Evolutionary conservation across 2,797 vertebrate genomes (phyloP), one percentile per base, ranked within the genome.

Genomic region (Anomalospiza imberbis): DNA sequence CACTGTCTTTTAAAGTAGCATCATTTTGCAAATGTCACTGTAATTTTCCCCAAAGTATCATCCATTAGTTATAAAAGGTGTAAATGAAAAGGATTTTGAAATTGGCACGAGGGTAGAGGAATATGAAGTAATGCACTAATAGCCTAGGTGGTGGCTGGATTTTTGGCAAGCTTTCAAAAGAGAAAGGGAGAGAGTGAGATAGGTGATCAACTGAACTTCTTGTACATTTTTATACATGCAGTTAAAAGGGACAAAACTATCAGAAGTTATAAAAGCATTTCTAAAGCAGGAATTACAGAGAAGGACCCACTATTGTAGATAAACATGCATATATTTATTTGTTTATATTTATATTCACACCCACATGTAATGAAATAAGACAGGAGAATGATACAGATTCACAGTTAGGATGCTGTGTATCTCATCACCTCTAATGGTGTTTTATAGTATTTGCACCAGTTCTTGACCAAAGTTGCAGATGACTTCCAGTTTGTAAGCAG

Each of bases 1-100:
- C 80, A 65, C 40, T 70, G 38, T 94, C 63, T 96, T 97, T 96
- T 95, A 90, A 97, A 96, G 93, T 89, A 93, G 94, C 76, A 92
- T 97, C 63, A 93, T 97, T 97, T 96, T 57, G 54, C 87, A 97
- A 97, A 97, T 96, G 93, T 96, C 89, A 96, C 83, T 88, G 85
- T 89, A 97, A 97, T 96, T 96, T 96, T 91, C 94, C 83, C 77
- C 85, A 83, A 97, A 96, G 95, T 95, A 95, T 95, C 71, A 95
- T 58, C 95, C 89, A 97, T 97, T 97, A 97, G 89, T 93, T 95
- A 86, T 92, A 97, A 97, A 93, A 95, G 62, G 91, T 91, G 73
- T 72, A 96, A 95, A 95, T 79, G 58, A 94, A 89, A 96, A 91
- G 81, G 53, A 80, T 90, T 95, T 94, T 91, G 36, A 92, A 97